Evolutionary conservation across 2,888 invertebrate species (phyloP).

Genomic region (Odontomyia ornata): DNA sequence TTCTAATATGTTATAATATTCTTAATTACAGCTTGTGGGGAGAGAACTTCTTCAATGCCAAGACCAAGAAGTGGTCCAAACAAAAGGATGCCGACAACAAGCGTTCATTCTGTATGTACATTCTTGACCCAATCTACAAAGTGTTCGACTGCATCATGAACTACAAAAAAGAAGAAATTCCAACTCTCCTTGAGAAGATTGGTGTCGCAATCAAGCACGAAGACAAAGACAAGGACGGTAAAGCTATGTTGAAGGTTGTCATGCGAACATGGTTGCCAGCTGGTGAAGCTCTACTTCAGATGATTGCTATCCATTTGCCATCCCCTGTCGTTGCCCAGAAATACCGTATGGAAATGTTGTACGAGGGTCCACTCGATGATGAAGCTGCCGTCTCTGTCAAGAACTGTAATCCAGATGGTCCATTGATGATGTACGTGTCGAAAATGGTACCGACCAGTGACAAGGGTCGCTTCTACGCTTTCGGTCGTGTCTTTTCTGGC

Average conservation of each 20-base stretch:
- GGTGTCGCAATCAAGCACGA: conserved; percentile 92
- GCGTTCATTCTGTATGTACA: conserved; percentile 98
- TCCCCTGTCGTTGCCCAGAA: conserved; percentile 99
- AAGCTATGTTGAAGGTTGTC: conserved; percentile 93
- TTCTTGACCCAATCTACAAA: conserved; percentile 98
- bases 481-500: conserved; percentile 99
- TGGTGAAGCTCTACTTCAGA: conserved; percentile 98
- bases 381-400: conserved; percentile 91
- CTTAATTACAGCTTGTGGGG: conserved; percentile 81
- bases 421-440: conserved; percentile 99
- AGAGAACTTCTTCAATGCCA: conserved; percentile 97
- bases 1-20: conserved; percentile 39
- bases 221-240: conserved; percentile 96
- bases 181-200: conserved; percentile 86
- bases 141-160: conserved; percentile 84
- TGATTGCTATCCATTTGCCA: conserved; percentile 99
- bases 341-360: conserved; percentile 99
- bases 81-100: conserved; percentile 90
- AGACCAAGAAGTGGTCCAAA: conserved; percentile 98
- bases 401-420: conserved; percentile 95
- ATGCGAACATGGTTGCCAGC: conserved; percentile 99
- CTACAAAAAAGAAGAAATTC: conserved; percentile 94
- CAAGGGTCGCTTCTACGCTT: conserved; percentile 99
- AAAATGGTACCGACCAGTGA: conserved; percentile 99
- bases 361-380: conserved; percentile 98